A percentile compares a stretch with the other conserved stretches of the same genome.
Evolutionary conservation across 2,113 vertebrate genomes (phyloP).

Genomic region (Corythoichthys intestinalis): DNA sequence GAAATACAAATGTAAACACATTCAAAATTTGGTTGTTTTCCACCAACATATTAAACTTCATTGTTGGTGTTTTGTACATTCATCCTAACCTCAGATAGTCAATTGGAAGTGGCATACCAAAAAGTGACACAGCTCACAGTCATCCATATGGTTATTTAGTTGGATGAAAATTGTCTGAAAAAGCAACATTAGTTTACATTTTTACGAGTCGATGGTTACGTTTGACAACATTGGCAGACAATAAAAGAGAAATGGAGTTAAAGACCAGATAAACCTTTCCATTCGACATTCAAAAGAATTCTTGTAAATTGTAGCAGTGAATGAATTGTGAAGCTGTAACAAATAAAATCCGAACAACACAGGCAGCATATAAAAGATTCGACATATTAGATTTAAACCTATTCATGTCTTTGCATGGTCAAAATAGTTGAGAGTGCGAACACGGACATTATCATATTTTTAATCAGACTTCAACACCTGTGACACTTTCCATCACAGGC

Average conservation of each 20-base stretch:
- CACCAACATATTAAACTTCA: too few species aligned
- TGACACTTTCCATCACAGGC: slow-evolving; percentile 73
- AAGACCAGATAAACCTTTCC: not conserved
- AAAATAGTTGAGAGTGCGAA: slow-evolving; percentile 29
- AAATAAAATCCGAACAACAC: slow-evolving; percentile 3
- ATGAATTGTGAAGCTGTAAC: not conserved
- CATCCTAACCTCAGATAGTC: not conserved
- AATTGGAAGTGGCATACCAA: not conserved
- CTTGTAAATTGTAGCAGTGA: not conserved
- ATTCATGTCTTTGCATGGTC: slow-evolving; percentile 28
- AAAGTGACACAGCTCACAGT: not conserved
- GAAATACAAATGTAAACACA: not conserved
- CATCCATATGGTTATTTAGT: not conserved
- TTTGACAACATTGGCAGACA: not conserved
- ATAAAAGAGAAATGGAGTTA: not conserved
- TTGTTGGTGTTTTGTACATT: not conserved
- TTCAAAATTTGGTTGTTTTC: not conserved
- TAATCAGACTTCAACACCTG: slow-evolving; percentile 65
- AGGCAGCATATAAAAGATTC: slow-evolving; percentile 10
- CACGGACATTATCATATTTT: slow-evolving; percentile 73
- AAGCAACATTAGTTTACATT: not conserved
- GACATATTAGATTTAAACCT: not conserved
- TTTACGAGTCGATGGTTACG: not conserved
- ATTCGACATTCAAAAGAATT: not conserved
- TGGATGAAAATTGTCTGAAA: not conserved